These are phyloP conservation scores for Idaea straminata DNA, from an alignment of 2,888 invertebrate genomes.

Conservation along the genomic window DNA sequence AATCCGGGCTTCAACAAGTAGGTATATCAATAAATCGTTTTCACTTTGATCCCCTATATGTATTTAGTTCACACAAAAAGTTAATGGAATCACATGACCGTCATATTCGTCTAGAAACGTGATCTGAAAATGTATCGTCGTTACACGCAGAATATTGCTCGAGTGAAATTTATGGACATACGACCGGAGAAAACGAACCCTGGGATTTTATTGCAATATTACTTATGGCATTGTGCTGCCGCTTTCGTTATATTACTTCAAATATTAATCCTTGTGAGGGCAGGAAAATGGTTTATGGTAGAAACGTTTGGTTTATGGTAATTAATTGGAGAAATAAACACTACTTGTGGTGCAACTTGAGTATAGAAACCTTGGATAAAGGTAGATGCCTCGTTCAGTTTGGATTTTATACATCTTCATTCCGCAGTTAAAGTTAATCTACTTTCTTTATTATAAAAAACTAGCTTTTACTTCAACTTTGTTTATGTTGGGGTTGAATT, in stretches of 20 bases:
- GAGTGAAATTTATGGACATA: slow-evolving; percentile 43
- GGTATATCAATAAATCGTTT: not conserved
- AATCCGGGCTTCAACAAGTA: slow-evolving; percentile 2
- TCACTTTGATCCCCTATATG: not conserved
- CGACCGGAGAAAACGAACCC: slow-evolving; percentile 22
- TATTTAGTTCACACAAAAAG: slow-evolving; percentile 7
- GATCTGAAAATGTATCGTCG: slow-evolving; percentile 46
- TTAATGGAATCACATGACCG: slow-evolving; percentile 39
- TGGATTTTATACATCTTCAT: too few species aligned
- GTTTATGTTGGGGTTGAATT: too few species aligned
- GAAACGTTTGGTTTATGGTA: not conserved
- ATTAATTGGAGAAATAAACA: too few species aligned
- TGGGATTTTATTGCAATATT: slow-evolving; percentile 18
- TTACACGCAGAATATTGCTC: slow-evolving; percentile 38
- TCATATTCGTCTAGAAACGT: slow-evolving; percentile 18
- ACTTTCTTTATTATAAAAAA: too few species aligned
- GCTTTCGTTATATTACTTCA: slow-evolving; percentile 9
- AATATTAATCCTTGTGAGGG: slow-evolving; percentile 11
- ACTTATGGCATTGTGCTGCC: slow-evolving; percentile 9
- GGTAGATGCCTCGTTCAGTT: too few species aligned
- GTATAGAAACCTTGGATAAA: too few species aligned
- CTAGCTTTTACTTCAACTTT: too few species aligned
- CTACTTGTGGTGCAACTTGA: too few species aligned
- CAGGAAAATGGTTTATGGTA: slow-evolving; percentile 6
- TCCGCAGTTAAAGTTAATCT: too few species aligned